phyloP scores from a whole-genome alignment of 2,797 vertebrate species.

The Ceryle rudis region DNA sequence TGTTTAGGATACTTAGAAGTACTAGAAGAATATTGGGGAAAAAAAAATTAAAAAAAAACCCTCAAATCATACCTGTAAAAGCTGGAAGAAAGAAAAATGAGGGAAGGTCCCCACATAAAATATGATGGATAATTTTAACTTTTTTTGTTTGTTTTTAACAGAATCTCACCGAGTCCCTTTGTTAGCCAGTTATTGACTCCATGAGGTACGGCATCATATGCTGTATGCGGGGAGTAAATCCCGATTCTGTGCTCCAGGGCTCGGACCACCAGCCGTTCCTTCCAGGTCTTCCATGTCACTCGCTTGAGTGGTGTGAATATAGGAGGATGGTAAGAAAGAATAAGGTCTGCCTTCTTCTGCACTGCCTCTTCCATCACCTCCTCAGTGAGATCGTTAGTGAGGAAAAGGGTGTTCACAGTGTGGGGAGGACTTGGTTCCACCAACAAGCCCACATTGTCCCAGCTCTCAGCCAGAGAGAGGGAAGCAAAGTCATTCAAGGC shows the following conservation, averaged over 20 bases:
- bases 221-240: constrained; percentile 95
- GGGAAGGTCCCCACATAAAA: neutral
- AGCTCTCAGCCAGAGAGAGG: constrained; percentile 89
- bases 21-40: neutral
- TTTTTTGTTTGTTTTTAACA: neutral
- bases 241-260: constrained; percentile 89
- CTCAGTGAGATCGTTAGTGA: constrained; percentile 92
- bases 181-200: constrained; percentile 93
- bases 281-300: constrained; percentile 88
- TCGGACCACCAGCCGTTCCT: constrained; percentile 87
- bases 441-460: constrained; percentile 96
- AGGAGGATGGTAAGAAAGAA: constrained; percentile 94
- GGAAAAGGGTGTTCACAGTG: constrained; percentile 83
- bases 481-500: constrained; percentile 89
- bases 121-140: neutral
- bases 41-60: no score
- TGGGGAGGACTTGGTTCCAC: constrained; percentile 90
- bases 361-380: constrained; percentile 91
- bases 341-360: constrained; percentile 82
- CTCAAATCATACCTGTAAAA: neutral
- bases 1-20: neutral
- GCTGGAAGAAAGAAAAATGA: neutral
- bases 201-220: constrained; percentile 87
- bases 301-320: constrained; percentile 88
- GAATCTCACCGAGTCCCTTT: constrained; percentile 88